Conservation (phyloP, 1,140 invertebrate species). For the Panagrolaimus sp. region DNA sequence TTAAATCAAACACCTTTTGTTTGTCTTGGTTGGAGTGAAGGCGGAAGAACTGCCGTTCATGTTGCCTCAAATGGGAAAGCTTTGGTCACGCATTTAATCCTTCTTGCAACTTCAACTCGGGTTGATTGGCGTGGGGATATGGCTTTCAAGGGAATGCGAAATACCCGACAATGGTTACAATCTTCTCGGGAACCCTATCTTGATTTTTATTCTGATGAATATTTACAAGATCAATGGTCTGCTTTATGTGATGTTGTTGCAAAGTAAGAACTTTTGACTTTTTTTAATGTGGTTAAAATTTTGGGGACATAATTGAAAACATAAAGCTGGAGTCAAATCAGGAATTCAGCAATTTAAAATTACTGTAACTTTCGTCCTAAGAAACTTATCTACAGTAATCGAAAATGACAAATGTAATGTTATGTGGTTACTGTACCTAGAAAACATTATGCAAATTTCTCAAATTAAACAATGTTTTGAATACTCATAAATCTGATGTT, state of each 20-base stretch:
- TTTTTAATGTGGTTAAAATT: neutral
- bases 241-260: conserved; percentile 55
- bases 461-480: too few relatives aligned
- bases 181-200: conserved; percentile 47
- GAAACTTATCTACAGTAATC: conserved; percentile 17
- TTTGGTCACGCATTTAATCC: conserved; percentile 42
- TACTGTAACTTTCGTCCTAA: neutral
- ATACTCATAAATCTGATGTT: too few relatives aligned
- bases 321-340: neutral
- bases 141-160: conserved; percentile 58
- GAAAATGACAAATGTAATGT: conserved; percentile 9
- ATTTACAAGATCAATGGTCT: conserved; percentile 54
- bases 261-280: conserved; percentile 33
- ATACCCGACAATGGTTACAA: conserved; percentile 56
- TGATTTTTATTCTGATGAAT: conserved; percentile 54
- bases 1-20: conserved; percentile 51
- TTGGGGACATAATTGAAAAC: neutral
- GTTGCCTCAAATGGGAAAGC: conserved; percentile 45
- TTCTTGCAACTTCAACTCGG: conserved; percentile 53
- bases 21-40: conserved; percentile 56
- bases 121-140: conserved; percentile 56
- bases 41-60: conserved; percentile 56
- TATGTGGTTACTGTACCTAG: conserved; percentile 4
- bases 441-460: too few relatives aligned
- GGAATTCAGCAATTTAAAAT: neutral